These are phyloP conservation scores for Grammomys surdaster DNA, from an alignment of 2,113 vertebrate genomes.

Conservation along the genomic window DNA sequence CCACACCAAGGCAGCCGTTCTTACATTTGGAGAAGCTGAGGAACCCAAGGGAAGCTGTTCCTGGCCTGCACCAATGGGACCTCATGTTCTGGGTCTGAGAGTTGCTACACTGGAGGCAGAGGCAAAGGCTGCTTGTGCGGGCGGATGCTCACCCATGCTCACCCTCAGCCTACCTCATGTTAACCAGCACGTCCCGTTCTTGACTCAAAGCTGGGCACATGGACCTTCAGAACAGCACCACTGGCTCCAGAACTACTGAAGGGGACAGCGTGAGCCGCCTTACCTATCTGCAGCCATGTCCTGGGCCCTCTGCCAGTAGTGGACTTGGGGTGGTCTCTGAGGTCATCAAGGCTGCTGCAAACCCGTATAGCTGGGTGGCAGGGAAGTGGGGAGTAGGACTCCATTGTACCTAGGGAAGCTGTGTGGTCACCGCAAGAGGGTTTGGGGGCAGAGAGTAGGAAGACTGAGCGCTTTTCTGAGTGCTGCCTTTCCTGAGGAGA, in stretches of 20 bases:
- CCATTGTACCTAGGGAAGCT: neutral
- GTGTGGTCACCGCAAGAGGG: accelerated
- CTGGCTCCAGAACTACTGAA: neutral
- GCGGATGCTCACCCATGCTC: accelerated
- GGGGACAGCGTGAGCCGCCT: neutral
- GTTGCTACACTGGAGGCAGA: neutral
- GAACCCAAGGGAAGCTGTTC: neutral
- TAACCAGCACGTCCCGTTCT: neutral
- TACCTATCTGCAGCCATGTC: neutral
- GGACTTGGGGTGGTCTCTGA: neutral
- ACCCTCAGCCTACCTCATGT: neutral
- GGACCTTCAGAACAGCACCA: neutral
- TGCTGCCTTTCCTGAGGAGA: neutral
- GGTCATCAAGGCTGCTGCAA: neutral
- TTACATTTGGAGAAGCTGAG: neutral
- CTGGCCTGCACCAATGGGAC: neutral
- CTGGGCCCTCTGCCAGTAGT: neutral
- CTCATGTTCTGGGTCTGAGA: neutral
- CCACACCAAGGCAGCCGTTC: neutral
- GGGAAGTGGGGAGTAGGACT: neutral
- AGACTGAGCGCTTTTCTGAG: neutral
- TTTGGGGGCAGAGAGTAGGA: neutral
- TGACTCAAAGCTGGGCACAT: neutral
- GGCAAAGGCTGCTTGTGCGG: neutral
- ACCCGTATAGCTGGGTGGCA: neutral